These are phyloP conservation scores for Trisateles emortualis DNA, from an alignment of 2,888 invertebrate species.

Conservation along the genomic window DNA sequence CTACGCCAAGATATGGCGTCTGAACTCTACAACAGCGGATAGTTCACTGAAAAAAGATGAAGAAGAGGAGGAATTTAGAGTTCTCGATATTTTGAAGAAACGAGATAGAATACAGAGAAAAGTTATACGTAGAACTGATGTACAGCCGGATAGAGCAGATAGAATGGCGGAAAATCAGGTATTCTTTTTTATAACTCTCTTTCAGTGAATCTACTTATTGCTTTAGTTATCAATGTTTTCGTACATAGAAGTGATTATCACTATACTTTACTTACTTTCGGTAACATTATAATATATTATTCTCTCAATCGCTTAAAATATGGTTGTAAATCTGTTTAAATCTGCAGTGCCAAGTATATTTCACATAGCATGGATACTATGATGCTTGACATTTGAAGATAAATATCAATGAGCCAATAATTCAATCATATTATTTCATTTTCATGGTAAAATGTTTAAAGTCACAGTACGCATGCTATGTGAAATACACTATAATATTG, in stretches of 20 bases:
- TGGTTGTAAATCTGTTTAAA: too few species aligned
- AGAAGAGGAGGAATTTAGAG: slow-evolving; percentile 83
- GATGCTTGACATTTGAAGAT: too few species aligned
- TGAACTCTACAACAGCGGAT: slow-evolving; percentile 68
- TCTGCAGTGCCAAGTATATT: too few species aligned
- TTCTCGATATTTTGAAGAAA: slow-evolving; percentile 82
- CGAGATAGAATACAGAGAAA: slow-evolving; percentile 61
- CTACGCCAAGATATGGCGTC: slow-evolving; percentile 74
- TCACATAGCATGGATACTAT: too few species aligned
- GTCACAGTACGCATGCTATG: too few species aligned
- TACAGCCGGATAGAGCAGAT: slow-evolving; percentile 79
- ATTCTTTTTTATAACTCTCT: slow-evolving; percentile 1
- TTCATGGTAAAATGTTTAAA: too few species aligned
- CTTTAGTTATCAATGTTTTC: background rate
- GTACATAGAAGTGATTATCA: background rate
- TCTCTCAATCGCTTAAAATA: too few species aligned
- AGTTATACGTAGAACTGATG: slow-evolving; percentile 59
- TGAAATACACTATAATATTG: too few species aligned
- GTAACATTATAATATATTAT: too few species aligned
- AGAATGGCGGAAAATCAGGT: slow-evolving; percentile 80
- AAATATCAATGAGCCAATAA: too few species aligned
- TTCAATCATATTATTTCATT: too few species aligned
- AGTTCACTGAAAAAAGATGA: slow-evolving; percentile 59
- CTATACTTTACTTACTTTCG: background rate
- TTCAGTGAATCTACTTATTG: too few species aligned